These are phyloP conservation scores for Camptogramma bilineatum DNA, from an alignment of 2,888 invertebrate genomes.

Conservation along the genomic window DNA sequence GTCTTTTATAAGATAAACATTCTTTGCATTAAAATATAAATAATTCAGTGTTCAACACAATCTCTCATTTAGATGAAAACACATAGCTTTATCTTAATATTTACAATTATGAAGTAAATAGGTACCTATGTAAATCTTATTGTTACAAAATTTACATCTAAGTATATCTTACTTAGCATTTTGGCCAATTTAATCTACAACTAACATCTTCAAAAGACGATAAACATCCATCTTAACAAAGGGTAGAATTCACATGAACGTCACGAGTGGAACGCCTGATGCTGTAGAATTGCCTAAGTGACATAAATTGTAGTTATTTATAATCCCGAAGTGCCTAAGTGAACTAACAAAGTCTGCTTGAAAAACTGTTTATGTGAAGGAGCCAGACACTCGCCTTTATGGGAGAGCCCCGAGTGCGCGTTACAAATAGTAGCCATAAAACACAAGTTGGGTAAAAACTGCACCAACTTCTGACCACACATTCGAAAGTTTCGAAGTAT, in stretches of 20 bases:
- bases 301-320: constrained; percentile 17
- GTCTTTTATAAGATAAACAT: constrained; percentile 68
- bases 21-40: constrained; percentile 19
- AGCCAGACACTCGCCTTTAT: constrained; percentile 38
- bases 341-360: constrained; percentile 24
- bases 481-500: constrained; percentile 44
- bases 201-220: constrained; percentile 52
- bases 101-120: constrained; percentile 29
- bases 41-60: constrained; percentile 15
- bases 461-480: constrained; percentile 46
- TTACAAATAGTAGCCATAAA: constrained; percentile 46
- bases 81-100: constrained; percentile 22
- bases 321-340: constrained; percentile 22
- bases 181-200: constrained; percentile 64
- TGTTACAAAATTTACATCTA: constrained; percentile 31
- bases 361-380: constrained; percentile 39
- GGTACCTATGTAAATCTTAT: constrained; percentile 13
- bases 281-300: neutral
- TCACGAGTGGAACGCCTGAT: constrained; percentile 11
- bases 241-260: constrained; percentile 3
- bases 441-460: constrained; percentile 46
- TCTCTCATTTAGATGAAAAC: constrained; percentile 14
- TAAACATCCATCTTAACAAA: constrained; percentile 31
- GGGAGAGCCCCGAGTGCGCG: constrained; percentile 37
- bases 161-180: constrained; percentile 50